phyloP scores from a whole-genome alignment of 2,888 invertebrate species.

The Phorcus lineatus region DNA sequence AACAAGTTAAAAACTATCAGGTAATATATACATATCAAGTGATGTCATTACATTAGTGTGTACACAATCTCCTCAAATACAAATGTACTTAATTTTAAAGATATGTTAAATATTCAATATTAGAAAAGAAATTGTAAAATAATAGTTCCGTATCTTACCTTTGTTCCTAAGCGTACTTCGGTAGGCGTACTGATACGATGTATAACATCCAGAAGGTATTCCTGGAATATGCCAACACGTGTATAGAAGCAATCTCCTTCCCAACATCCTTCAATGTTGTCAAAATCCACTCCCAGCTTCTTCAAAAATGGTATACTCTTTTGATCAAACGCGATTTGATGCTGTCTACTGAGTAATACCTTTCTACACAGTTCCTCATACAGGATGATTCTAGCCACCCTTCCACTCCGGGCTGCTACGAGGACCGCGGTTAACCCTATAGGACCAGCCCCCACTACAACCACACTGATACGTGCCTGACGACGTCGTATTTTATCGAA shows the following conservation, averaged over 20 bases:
- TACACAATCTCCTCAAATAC: too few species aligned
- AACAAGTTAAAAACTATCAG: too few species aligned
- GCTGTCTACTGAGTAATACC: constrained; percentile 56
- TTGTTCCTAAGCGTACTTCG: constrained; percentile 49
- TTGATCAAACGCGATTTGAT: constrained; percentile 68
- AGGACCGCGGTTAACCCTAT: constrained; percentile 65
- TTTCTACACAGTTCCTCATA: constrained; percentile 63
- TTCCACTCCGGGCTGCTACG: constrained; percentile 59
- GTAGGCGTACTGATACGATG: constrained; percentile 41
- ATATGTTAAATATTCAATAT: too few species aligned
- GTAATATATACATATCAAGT: too few species aligned
- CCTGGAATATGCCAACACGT: constrained; percentile 67
- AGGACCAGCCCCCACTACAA: constrained; percentile 71
- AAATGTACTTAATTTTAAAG: too few species aligned
- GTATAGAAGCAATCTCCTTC: constrained; percentile 66
- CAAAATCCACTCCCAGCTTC: constrained; percentile 68
- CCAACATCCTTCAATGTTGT: constrained; percentile 72
- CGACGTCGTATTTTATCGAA: constrained; percentile 58
- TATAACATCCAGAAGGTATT: constrained; percentile 64
- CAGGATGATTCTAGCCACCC: constrained; percentile 58
- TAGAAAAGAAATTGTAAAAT: too few species aligned
- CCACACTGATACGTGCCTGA: constrained; percentile 56
- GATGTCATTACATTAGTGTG: too few species aligned
- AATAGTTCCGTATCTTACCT: constrained; percentile 47
- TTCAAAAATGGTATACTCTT: constrained; percentile 63